A percentile compares a stretch with the other conserved stretches of the same genome.
phyloP scores from a whole-genome alignment of 2,888 invertebrate species.

The Cosmia pyralina region DNA sequence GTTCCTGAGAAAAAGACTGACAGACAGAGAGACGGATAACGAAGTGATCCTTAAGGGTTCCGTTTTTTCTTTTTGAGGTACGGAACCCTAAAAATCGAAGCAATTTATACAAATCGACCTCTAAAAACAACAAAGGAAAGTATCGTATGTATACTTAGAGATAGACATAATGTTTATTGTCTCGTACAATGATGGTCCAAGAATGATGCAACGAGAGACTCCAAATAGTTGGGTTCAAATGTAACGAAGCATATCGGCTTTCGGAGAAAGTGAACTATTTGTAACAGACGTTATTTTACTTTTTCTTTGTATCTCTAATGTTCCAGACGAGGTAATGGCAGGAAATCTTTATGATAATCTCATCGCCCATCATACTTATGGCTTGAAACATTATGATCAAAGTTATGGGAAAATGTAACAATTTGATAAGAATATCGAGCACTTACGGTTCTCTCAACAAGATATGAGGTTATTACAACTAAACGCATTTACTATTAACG shows the following conservation, averaged over 20 bases:
- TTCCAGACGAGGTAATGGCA: constrained; percentile 37
- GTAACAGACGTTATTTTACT: constrained; percentile 44
- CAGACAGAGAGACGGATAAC: too few relatives aligned
- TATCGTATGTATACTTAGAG: not conserved
- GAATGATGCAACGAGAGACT: constrained; percentile 67
- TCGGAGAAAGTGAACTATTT: constrained; percentile 65
- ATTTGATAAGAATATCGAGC: constrained; percentile 18
- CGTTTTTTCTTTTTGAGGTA: too few relatives aligned
- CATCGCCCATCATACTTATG: constrained; percentile 31
- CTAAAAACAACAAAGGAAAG: not conserved
- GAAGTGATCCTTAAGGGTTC: too few relatives aligned
- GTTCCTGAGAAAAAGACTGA: too few relatives aligned
- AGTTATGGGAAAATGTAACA: constrained; percentile 20
- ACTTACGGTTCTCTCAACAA: constrained; percentile 12
- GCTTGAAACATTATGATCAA: constrained; percentile 14
- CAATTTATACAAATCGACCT: not conserved
- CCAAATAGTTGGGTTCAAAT: constrained; percentile 61
- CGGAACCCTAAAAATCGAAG: too few relatives aligned
- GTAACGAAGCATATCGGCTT: constrained; percentile 68
- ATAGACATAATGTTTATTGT: constrained; percentile 31
- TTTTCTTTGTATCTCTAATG: constrained; percentile 43
- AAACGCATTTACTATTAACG: not conserved
- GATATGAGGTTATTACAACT: not conserved
- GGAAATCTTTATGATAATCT: constrained; percentile 30
- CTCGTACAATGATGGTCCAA: constrained; percentile 33